A percentile compares a stretch with the other conserved stretches of the same genome.
These are phyloP conservation scores for Anabacerthia variegaticeps DNA, from an alignment of 2,797 vertebrate genomes.

Conservation along the genomic window DNA sequence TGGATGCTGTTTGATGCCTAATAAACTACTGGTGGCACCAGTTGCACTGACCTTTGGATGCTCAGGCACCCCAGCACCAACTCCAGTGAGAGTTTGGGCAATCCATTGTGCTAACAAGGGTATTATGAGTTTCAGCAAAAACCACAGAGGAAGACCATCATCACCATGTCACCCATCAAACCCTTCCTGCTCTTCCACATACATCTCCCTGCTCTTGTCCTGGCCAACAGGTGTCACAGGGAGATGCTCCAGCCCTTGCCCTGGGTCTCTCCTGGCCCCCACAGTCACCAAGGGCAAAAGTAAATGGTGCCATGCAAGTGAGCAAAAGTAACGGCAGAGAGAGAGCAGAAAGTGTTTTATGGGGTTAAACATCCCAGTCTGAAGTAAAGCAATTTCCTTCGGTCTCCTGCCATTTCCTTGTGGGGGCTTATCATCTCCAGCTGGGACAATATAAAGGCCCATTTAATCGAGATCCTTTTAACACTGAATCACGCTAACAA, in stretches of 20 bases:
- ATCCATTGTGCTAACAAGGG: neutral
- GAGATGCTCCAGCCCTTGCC: neutral
- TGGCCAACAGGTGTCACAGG: neutral
- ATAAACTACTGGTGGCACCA: neutral
- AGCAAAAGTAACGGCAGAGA: neutral
- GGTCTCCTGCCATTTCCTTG: constrained; percentile 66
- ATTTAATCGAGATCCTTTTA: constrained; percentile 74
- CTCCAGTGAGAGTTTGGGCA: neutral
- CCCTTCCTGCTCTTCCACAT: neutral
- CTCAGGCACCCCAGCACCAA: neutral
- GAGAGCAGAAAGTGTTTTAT: neutral
- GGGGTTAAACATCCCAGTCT: constrained; percentile 67
- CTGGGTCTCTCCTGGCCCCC: neutral
- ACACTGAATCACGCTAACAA: constrained; percentile 73
- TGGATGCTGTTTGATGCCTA: neutral
- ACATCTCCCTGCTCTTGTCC: neutral
- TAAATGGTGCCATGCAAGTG: neutral
- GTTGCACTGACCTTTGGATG: neutral
- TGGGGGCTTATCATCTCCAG: constrained; percentile 71
- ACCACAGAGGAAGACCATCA: neutral
- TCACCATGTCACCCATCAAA: neutral
- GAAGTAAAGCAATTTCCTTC: constrained; percentile 69
- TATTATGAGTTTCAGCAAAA: neutral
- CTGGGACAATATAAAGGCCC: constrained; percentile 72
- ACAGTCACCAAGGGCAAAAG: neutral